Conservation (phyloP, 1,140 invertebrate species). For the Arctopsyche grandis region DNA sequence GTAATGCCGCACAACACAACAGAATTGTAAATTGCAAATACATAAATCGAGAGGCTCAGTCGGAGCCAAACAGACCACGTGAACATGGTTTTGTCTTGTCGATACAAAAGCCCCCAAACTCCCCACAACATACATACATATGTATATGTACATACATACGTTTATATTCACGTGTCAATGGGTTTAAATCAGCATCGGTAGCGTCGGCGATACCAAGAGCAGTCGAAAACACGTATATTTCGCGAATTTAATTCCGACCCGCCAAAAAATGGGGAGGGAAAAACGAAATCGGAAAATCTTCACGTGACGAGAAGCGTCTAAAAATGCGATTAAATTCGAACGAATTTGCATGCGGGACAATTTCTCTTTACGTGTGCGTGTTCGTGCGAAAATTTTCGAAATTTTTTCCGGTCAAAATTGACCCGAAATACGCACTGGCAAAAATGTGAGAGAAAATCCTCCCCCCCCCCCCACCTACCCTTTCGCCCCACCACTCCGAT, state of each 20-base stretch:
- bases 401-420: slow-evolving; percentile 14
- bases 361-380: not conserved
- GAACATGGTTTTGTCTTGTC: too few relatives aligned
- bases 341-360: slow-evolving; percentile 18
- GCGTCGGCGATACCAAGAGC: not conserved
- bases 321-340: slow-evolving; percentile 22
- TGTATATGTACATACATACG: too few relatives aligned
- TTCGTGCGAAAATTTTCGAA: slow-evolving; percentile 12
- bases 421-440: not conserved
- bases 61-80: too few relatives aligned
- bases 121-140: too few relatives aligned
- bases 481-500: not conserved
- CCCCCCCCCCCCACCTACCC: not conserved
- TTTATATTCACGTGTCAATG: slow-evolving; percentile 22
- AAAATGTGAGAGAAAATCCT: not conserved
- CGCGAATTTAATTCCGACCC: too few relatives aligned
- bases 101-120: too few relatives aligned
- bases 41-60: too few relatives aligned
- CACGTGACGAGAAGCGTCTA: not conserved
- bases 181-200: slow-evolving; percentile 3
- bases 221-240: not conserved
- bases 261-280: too few relatives aligned
- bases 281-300: not conserved
- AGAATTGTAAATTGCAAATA: too few relatives aligned
- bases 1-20: too few relatives aligned